These are phyloP conservation scores for Eueides isabella DNA, from an alignment of 1,140 invertebrate genomes.

Conservation along the genomic window DNA sequence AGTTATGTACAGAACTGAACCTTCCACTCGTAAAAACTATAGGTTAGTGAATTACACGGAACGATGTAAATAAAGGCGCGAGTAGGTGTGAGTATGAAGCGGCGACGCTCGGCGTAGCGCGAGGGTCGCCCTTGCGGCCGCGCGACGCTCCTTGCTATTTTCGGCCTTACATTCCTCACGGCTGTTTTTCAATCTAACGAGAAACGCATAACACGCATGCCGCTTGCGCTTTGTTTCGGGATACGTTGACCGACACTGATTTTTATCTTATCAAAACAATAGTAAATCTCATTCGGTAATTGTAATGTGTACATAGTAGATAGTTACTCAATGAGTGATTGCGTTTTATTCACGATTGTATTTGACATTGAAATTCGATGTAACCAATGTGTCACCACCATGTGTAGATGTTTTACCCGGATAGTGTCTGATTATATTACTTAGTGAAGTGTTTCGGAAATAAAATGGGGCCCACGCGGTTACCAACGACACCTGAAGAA, in stretches of 20 bases:
- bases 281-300: neutral
- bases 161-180: constrained; percentile 78
- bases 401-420: constrained; percentile 53
- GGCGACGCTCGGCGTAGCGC: constrained; percentile 50
- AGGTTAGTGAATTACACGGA: constrained; percentile 61
- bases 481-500: constrained; percentile 70
- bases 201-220: constrained; percentile 75
- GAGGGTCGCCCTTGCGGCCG: constrained; percentile 75
- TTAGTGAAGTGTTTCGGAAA: constrained; percentile 33
- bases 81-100: constrained; percentile 48
- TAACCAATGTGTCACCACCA: constrained; percentile 45
- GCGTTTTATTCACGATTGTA: neutral
- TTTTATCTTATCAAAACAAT: constrained; percentile 8
- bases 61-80: constrained; percentile 75
- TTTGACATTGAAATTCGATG: constrained; percentile 22
- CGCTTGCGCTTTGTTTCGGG: constrained; percentile 41
- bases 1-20: constrained; percentile 36
- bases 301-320: too few species aligned
- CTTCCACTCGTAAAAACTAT: constrained; percentile 59
- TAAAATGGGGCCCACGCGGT: constrained; percentile 70
- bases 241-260: constrained; percentile 43
- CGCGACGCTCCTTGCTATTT: constrained; percentile 79
- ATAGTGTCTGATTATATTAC: constrained; percentile 58
- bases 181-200: constrained; percentile 80
- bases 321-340: neutral